Evolutionary conservation across 2,888 invertebrate species (phyloP).

Genomic region (Clusia tigrina): DNA sequence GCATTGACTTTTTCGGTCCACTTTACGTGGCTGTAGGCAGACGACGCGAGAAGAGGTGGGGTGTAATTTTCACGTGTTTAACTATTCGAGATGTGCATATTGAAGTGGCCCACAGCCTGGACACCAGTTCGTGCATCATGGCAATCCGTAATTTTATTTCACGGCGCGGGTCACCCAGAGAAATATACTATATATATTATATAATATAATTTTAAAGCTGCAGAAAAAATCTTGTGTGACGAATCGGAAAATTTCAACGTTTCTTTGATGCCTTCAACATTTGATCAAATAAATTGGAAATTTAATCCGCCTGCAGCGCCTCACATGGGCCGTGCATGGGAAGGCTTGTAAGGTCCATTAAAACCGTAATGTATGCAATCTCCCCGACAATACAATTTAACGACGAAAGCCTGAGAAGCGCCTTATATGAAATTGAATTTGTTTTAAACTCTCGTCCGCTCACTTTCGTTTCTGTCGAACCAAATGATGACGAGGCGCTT

Average conservation of each 20-base stretch:
- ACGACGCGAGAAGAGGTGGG: slow-evolving; percentile 36
- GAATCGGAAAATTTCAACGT: not conserved
- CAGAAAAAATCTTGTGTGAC: slow-evolving; percentile 3
- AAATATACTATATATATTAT: too few relatives aligned
- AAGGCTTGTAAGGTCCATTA: slow-evolving; percentile 24
- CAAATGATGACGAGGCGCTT: slow-evolving; percentile 23
- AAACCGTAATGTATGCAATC: slow-evolving; percentile 25
- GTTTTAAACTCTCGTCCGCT: too few relatives aligned
- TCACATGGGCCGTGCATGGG: slow-evolving; percentile 31
- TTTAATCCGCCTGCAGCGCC: slow-evolving; percentile 37
- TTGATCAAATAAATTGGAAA: not conserved
- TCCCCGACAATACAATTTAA: too few relatives aligned
- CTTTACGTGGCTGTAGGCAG: slow-evolving; percentile 29
- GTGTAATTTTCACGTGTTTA: slow-evolving; percentile 36
- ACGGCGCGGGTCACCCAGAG: slow-evolving; percentile 10
- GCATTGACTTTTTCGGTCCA: slow-evolving; percentile 38
- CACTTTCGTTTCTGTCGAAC: slow-evolving; percentile 14
- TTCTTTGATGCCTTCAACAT: not conserved
- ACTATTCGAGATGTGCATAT: slow-evolving; percentile 36
- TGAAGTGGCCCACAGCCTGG: slow-evolving; percentile 33
- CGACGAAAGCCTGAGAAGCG: too few relatives aligned
- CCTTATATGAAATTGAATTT: too few relatives aligned
- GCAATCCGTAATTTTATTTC: slow-evolving; percentile 30
- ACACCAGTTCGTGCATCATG: slow-evolving; percentile 34
- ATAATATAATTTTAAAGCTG: slow-evolving; percentile 19